Evolutionary conservation across 2,888 invertebrate genomes (phyloP), one percentile per base, ranked within the genome.

Genomic region (Agelastica alni): DNA sequence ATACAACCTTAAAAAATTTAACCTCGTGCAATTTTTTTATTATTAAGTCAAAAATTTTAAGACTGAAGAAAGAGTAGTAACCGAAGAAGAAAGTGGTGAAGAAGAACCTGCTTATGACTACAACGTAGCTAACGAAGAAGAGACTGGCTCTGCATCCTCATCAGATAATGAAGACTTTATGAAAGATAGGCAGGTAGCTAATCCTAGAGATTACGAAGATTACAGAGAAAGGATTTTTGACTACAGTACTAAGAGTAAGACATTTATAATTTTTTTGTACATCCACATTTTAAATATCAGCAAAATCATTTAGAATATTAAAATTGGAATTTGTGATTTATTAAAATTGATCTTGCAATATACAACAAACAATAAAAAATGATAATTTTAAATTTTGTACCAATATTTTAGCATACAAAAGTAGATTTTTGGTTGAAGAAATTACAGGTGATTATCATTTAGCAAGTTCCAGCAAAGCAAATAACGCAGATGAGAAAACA

Each of bases 141-240:
- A 49, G 14, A 41, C 26, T n/a, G 31, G 44, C 34, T 22, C 26
- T 13, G 57, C 57, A 12, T 53, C 53, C 2, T 45, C 58, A 4
- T 48, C 57, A 3, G 45, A 14, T 30, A 17, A 36, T 13, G 13
- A 46, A 12, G 58, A 66, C 22, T 74, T 74, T 51, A 74, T 75
- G 74, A 53, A 49, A 18, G 70, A 74, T 13, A 59, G 63, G 22
- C 62, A 70, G 44, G 14, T 42, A 28, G 20, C 26, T 7, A 20
- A 51, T 12, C 17, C 43, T 2, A 37, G 68, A 39, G 70, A 73
- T 53, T 70, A 70, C 45, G 64, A 62, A 6, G 65, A 60, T 10
- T 74, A 71, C 46, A 47, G 68, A 17, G 68, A 71, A 39, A 66
- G 67, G 39, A 74, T 75, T 5, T 74, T 75, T 54, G 75, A 75